Conservation (phyloP, 2,888 invertebrate genomes). For the Polydrusus pterygomalis region DNA sequence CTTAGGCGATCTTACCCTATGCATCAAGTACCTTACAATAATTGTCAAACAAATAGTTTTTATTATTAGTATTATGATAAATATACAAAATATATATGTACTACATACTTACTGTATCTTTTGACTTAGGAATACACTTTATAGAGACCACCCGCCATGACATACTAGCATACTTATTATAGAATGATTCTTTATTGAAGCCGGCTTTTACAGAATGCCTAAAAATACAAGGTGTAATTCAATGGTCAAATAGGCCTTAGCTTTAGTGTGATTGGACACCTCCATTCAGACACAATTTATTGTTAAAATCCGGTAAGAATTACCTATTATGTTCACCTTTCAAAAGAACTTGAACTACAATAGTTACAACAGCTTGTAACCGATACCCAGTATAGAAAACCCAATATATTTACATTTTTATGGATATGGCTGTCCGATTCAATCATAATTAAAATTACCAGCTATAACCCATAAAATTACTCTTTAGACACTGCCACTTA, state of each 20-base stretch:
- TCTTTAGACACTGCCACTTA: background rate
- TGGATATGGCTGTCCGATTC: slow-evolving; percentile 5
- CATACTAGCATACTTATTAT: background rate
- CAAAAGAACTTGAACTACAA: slow-evolving; percentile 10
- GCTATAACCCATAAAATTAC: background rate
- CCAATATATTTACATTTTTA: slow-evolving; percentile 11
- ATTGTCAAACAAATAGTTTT: too few relatives aligned
- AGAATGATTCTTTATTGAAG: background rate
- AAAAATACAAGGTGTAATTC: slow-evolving; percentile 3
- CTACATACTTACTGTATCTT: background rate
- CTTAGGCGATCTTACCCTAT: too few relatives aligned
- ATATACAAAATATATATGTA: background rate
- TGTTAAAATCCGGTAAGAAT: slow-evolving; percentile 12
- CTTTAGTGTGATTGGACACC: background rate
- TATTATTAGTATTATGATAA: background rate
- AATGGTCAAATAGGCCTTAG: slow-evolving; percentile 7
- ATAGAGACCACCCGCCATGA: slow-evolving; percentile 9
- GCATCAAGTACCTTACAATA: too few relatives aligned
- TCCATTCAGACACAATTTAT: slow-evolving; percentile 7
- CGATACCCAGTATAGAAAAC: slow-evolving; percentile 9
- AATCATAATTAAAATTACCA: slow-evolving; percentile 14
- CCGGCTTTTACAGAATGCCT: slow-evolving; percentile 1
- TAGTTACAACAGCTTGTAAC: slow-evolving; percentile 9
- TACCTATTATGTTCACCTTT: slow-evolving; percentile 12
- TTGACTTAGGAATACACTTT: background rate